phyloP scores from a whole-genome alignment of 53 echinoderm and acorn worm species.

The Hippasteria phrygiana region DNA sequence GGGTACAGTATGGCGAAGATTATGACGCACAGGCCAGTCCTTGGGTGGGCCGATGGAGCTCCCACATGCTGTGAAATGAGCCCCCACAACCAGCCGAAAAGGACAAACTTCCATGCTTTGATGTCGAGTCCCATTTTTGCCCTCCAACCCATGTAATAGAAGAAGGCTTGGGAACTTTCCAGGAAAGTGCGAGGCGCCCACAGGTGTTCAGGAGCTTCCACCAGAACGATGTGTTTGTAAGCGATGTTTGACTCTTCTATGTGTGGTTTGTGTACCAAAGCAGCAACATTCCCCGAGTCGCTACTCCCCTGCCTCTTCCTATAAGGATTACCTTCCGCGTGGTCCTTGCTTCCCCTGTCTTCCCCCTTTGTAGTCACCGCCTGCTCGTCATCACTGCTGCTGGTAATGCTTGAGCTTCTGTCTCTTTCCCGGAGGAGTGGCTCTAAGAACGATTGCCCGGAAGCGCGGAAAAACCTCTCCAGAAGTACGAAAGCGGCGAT shows the following conservation, averaged over 20 bases:
- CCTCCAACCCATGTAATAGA: slow-evolving; percentile 65
- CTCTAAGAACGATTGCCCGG: slow-evolving; percentile 54
- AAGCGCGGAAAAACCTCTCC: slow-evolving; percentile 67
- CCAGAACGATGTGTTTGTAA: slow-evolving; percentile 58
- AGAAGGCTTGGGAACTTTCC: slow-evolving; percentile 45
- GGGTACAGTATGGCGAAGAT: slow-evolving; percentile 63
- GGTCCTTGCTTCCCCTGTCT: background rate
- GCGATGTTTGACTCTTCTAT: slow-evolving; percentile 43
- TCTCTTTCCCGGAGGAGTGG: slow-evolving; percentile 65
- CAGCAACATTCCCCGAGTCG: background rate
- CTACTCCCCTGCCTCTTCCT: background rate
- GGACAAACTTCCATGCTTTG: slow-evolving; percentile 59
- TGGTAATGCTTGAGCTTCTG: background rate
- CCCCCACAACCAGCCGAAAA: slow-evolving; percentile 57
- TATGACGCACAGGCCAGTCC: slow-evolving; percentile 47
- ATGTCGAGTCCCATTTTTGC: slow-evolving; percentile 67
- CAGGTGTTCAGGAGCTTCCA: slow-evolving; percentile 42
- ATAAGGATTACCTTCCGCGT: background rate
- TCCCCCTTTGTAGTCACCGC: background rate
- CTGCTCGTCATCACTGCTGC: background rate
- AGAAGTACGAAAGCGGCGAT: slow-evolving; percentile 72
- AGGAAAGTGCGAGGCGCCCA: slow-evolving; percentile 54
- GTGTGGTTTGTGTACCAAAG: background rate
- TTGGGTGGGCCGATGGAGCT: background rate
- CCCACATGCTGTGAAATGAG: slow-evolving; percentile 5